A percentile compares a stretch with the other conserved stretches of the same genome.
Conservation (phyloP, 23 tunicate genomes). For the Styela clava region DNA sequence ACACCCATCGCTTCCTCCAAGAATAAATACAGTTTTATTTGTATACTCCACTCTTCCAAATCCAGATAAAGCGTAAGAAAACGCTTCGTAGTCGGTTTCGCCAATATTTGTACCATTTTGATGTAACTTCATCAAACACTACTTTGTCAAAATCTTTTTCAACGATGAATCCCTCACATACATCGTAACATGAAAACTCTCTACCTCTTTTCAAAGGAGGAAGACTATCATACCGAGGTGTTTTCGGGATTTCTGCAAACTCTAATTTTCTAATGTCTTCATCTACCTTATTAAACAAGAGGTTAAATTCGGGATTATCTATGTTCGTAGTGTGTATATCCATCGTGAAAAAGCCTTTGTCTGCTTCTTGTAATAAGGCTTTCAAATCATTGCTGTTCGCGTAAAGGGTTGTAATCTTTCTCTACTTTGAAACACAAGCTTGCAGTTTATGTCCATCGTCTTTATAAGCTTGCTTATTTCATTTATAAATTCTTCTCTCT, state of each 20-base stretch:
- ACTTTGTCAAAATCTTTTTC: slow-evolving; percentile 69
- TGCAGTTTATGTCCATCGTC: too few relatives aligned
- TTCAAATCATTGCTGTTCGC: too few relatives aligned
- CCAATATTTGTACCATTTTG: slow-evolving; percentile 77
- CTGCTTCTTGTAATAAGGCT: too few relatives aligned
- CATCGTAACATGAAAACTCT: slow-evolving; percentile 41
- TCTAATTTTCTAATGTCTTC: not conserved
- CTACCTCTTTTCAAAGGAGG: slow-evolving; percentile 51
- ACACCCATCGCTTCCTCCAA: slow-evolving; percentile 99
- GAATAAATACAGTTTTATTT: slow-evolving; percentile 72
- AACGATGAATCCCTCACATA: slow-evolving; percentile 31
- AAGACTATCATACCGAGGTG: not conserved
- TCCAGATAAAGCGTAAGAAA: slow-evolving; percentile 83
- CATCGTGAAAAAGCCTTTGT: too few relatives aligned
- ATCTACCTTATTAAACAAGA: too few relatives aligned
- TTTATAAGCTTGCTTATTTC: too few relatives aligned
- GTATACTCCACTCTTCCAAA: slow-evolving; percentile 49
- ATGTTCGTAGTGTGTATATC: too few relatives aligned
- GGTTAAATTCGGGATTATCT: too few relatives aligned
- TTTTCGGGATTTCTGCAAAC: not conserved
- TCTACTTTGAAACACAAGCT: too few relatives aligned
- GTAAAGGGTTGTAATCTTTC: too few relatives aligned
- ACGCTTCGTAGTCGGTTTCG: slow-evolving; percentile 76
- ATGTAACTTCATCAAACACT: slow-evolving; percentile 55
- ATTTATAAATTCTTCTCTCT: too few relatives aligned